These are phyloP conservation scores for Marasmarcha lunaedactyla DNA, from an alignment of 2,888 invertebrate species.

Conservation along the genomic window DNA sequence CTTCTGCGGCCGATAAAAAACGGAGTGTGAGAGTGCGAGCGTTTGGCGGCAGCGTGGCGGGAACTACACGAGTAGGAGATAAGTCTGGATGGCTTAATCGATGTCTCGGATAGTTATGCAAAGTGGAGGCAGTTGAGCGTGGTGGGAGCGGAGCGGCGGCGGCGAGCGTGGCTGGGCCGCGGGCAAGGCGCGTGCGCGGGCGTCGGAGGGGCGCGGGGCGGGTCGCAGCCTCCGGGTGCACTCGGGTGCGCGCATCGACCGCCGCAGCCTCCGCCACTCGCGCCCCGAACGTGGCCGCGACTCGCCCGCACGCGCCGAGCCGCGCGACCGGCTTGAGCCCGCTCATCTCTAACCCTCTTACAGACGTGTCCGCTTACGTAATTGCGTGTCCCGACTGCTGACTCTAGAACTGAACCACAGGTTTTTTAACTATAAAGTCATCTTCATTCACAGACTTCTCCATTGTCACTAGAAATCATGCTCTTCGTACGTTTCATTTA, in stretches of 20 bases:
- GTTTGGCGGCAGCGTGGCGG: no score
- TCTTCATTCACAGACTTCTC: neutral
- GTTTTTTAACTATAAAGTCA: neutral
- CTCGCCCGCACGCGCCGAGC: conserved; percentile 28
- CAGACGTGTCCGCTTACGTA: conserved; percentile 48
- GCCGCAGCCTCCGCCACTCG: conserved; percentile 28
- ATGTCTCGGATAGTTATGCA: conserved; percentile 3
- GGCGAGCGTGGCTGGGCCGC: conserved; percentile 17
- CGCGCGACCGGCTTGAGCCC: neutral
- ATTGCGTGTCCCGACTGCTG: conserved; percentile 22
- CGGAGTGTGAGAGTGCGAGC: neutral
- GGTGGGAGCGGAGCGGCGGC: conserved; percentile 18
- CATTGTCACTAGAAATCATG: neutral
- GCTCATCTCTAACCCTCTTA: conserved; percentile 16
- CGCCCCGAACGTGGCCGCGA: conserved; percentile 26
- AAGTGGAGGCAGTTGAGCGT: conserved; percentile 9
- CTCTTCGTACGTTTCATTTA: neutral
- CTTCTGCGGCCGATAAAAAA: neutral
- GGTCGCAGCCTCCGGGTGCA: conserved; percentile 39
- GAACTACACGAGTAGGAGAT: no score
- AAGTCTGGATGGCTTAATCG: no score
- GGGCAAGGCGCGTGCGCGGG: conserved; percentile 20
- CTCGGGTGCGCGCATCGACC: conserved; percentile 32
- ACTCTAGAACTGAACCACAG: neutral
- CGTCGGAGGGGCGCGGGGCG: conserved; percentile 22